Percentiles rank a stretch among this genome's conserved stretches.
These are phyloP conservation scores for Leiothrix lutea DNA, from an alignment of 2,113 vertebrate genomes.

Conservation along the genomic window DNA sequence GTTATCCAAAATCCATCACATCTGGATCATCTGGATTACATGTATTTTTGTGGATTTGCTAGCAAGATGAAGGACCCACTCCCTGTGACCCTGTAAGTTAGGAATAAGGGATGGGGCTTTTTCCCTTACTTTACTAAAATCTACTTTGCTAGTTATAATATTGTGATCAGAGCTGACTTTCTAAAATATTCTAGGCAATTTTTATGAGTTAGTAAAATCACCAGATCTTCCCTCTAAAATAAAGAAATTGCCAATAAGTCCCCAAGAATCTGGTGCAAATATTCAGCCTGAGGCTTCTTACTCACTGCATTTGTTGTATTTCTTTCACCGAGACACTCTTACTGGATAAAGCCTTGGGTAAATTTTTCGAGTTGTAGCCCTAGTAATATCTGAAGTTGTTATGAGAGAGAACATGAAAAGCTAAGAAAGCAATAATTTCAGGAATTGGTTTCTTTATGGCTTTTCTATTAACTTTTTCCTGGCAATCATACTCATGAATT, in stretches of 20 bases:
- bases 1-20: background rate
- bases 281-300: slow-evolving; percentile 18
- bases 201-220: background rate
- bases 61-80: background rate
- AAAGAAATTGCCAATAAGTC: background rate
- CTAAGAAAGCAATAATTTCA: background rate
- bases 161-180: background rate
- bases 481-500: background rate
- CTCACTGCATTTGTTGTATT: background rate
- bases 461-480: slow-evolving; percentile 4
- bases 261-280: background rate
- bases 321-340: background rate
- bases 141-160: background rate
- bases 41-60: background rate
- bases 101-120: background rate
- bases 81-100: background rate
- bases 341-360: background rate
- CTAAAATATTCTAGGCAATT: background rate
- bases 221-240: background rate
- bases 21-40: background rate
- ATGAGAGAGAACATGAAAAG: background rate
- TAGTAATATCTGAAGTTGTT: background rate
- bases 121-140: background rate
- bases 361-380: background rate
- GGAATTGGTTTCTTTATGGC: background rate